Percentiles rank a stretch among this genome's conserved stretches.
Conservation (phyloP, 37 sponge, comb jelly and placozoan genomes). For the Bolinopsis microptera region DNA sequence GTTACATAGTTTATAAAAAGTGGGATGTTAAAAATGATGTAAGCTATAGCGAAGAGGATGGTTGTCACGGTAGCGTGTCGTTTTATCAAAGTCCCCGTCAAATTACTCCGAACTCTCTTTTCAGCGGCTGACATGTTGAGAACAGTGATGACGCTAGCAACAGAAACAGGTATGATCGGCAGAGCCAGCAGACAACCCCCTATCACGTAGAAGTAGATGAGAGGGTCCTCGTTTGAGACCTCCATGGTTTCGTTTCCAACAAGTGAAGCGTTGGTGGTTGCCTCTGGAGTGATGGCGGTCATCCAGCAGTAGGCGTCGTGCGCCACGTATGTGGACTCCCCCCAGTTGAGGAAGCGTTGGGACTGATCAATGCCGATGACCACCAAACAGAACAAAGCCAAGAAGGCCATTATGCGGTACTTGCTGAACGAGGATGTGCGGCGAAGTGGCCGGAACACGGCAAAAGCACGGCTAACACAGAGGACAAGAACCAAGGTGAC, state of each 20-base stretch:
- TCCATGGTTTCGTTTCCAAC: neutral
- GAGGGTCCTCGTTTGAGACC: neutral
- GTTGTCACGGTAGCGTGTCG: constrained; percentile 41
- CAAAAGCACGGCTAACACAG: neutral
- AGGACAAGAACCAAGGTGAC: constrained; percentile 36
- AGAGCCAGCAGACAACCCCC: neutral
- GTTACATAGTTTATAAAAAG: constrained; percentile 21
- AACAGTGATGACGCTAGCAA: constrained; percentile 26
- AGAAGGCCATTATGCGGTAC: neutral
- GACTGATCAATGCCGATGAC: neutral
- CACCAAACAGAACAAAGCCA: neutral
- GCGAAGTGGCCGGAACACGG: neutral
- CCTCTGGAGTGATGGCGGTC: neutral
- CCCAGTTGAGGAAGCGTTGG: neutral
- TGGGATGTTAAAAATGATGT: constrained; percentile 31
- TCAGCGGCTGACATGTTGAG: neutral
- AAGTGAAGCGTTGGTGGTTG: neutral
- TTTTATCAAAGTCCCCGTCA: neutral
- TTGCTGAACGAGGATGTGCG: neutral
- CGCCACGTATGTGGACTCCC: neutral
- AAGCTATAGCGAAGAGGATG: constrained; percentile 23
- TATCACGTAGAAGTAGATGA: constrained; percentile 16
- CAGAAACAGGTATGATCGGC: constrained; percentile 44
- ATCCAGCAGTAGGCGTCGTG: constrained; percentile 56
- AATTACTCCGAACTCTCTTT: neutral